Evolutionary conservation across 2,888 invertebrate genomes (phyloP).

Genomic region (Nymphalis polychloros): DNA sequence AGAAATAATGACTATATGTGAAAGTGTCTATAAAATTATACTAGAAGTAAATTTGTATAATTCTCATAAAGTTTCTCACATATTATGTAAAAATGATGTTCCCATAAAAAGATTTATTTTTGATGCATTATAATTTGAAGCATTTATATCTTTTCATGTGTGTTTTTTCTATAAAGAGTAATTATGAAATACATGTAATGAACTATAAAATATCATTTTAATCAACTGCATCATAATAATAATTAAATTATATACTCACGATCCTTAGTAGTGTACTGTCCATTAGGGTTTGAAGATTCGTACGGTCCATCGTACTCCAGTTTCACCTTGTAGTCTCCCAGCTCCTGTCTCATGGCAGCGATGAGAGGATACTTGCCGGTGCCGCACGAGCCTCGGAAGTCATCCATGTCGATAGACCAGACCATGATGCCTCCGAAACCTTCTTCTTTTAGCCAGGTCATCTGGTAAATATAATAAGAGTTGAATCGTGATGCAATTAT

Average conservation of each 20-base stretch:
- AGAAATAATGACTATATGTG: not conserved
- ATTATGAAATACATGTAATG: too few relatives aligned
- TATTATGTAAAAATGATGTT: too few relatives aligned
- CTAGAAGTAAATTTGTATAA: too few relatives aligned
- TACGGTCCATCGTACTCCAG: slow-evolving; percentile 94
- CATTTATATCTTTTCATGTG: too few relatives aligned
- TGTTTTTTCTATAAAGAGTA: too few relatives aligned
- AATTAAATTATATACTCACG: slow-evolving; percentile 83
- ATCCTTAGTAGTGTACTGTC: slow-evolving; percentile 93
- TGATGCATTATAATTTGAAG: too few relatives aligned
- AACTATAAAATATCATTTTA: too few relatives aligned
- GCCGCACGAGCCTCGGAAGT: slow-evolving; percentile 94
- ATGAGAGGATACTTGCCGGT: slow-evolving; percentile 95
- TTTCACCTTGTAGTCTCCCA: slow-evolving; percentile 90
- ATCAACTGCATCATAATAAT: too few relatives aligned
- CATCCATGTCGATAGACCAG: slow-evolving; percentile 98
- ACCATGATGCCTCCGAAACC: slow-evolving; percentile 98
- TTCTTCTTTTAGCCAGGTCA: slow-evolving; percentile 96
- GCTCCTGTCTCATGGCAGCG: slow-evolving; percentile 91
- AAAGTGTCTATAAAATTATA: too few relatives aligned
- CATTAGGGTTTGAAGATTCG: slow-evolving; percentile 86
- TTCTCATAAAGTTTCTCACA: too few relatives aligned
- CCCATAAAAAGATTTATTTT: too few relatives aligned
- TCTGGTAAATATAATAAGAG: slow-evolving; percentile 75
- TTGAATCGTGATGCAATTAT: too few relatives aligned